These are phyloP conservation scores for Galerucella nymphaeae DNA, from an alignment of 2,888 invertebrate species.

Conservation along the genomic window DNA sequence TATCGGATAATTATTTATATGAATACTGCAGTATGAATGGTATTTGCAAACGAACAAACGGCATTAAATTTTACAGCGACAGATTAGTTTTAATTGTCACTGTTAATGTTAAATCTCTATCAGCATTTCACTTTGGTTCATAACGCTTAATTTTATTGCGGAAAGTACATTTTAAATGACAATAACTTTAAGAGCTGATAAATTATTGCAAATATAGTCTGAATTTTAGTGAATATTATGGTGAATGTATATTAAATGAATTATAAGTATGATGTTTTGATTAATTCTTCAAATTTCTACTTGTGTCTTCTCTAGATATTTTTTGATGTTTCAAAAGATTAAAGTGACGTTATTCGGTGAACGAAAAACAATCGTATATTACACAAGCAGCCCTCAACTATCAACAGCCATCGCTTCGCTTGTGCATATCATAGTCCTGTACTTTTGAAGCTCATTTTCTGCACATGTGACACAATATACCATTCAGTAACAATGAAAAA, in stretches of 20 bases:
- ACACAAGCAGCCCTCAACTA: no score
- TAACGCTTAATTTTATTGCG: not conserved
- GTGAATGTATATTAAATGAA: not conserved
- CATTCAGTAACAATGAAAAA: no score
- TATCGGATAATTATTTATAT: not conserved
- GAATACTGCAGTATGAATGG: not conserved
- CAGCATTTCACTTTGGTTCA: not conserved
- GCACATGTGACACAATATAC: no score
- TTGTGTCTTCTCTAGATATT: no score
- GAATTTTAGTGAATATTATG: not conserved
- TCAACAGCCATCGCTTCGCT: no score
- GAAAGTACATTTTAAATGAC: not conserved
- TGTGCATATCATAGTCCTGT: no score
- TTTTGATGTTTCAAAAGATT: no score
- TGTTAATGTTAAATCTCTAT: constrained; percentile 2
- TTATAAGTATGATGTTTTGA: not conserved
- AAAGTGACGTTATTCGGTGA: no score
- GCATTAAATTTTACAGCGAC: not conserved
- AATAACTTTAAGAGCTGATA: not conserved
- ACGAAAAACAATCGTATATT: no score
- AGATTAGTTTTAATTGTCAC: not conserved
- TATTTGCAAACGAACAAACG: not conserved
- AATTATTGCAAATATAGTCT: not conserved
- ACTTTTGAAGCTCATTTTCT: no score
- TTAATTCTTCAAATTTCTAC: no score